phyloP scores from a whole-genome alignment of 2,888 invertebrate species.

The Eretmocerus hayati region DNA sequence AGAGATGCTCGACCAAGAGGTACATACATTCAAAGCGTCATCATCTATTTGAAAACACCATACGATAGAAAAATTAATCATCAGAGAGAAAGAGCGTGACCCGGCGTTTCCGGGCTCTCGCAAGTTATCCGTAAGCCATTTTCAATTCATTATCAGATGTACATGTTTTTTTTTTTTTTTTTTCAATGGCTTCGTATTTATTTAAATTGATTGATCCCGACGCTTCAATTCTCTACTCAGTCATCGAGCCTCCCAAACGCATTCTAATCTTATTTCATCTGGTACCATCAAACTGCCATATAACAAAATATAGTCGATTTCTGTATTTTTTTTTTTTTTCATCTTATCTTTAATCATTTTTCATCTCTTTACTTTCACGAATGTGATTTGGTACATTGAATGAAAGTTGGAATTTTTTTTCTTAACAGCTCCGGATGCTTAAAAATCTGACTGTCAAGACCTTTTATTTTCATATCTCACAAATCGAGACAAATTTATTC shows the following conservation, averaged over 20 bases:
- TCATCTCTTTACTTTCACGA: conserved; percentile 19
- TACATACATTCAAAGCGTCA: conserved; percentile 33
- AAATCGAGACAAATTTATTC: no score
- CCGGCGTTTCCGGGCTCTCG: conserved; percentile 33
- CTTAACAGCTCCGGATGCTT: neutral
- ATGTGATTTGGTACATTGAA: conserved; percentile 20
- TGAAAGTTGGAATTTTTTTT: conserved; percentile 6
- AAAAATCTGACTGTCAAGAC: no score
- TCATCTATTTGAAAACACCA: conserved; percentile 28
- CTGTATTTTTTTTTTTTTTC: conserved; percentile 8
- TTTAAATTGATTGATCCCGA: conserved; percentile 3
- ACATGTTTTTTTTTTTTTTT: neutral
- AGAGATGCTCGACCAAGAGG: conserved; percentile 23
- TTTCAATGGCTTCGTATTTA: neutral
- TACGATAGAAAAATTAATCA: conserved; percentile 31
- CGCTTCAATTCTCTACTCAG: conserved; percentile 15
- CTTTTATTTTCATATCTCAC: no score
- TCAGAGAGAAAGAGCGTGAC: conserved; percentile 35
- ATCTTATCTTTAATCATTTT: conserved; percentile 14
- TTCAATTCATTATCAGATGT: neutral
- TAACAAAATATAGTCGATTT: conserved; percentile 23
- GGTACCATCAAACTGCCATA: conserved; percentile 12
- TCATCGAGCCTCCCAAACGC: conserved; percentile 15
- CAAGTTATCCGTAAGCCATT: conserved; percentile 31
- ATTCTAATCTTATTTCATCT: neutral